Evolutionary conservation across 2,888 invertebrate genomes (phyloP).

Genomic region (Trachelus stipa): DNA sequence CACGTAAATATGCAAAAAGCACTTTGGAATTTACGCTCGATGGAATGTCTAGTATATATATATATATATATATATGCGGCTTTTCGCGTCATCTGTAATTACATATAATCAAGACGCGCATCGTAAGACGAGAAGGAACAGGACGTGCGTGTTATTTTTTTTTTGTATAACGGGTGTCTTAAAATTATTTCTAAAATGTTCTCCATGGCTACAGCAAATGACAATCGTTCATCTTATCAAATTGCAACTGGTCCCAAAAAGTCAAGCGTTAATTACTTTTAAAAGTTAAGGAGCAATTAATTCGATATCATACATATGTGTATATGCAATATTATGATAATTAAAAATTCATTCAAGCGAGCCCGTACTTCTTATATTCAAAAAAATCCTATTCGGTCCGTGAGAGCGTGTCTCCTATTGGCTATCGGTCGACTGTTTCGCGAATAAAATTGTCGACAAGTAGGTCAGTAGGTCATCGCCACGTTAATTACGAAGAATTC

Average conservation of each 20-base stretch:
- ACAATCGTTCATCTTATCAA: not conserved
- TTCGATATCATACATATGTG: not conserved
- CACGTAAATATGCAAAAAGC: not conserved
- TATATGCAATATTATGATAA: not conserved
- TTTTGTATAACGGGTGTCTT: conserved; percentile 5
- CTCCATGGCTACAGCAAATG: not conserved
- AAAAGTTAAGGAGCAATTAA: not conserved
- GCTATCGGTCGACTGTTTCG: conserved; percentile 14
- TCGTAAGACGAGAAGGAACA: conserved; percentile 13
- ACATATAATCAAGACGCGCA: conserved; percentile 26
- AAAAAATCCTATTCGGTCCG: conserved; percentile 14
- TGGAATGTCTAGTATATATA: conserved; percentile 12
- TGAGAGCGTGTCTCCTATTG: conserved; percentile 16
- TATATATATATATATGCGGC: conserved; percentile 5
- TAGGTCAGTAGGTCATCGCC: conserved; percentile 56
- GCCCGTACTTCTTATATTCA: not conserved
- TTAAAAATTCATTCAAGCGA: not conserved
- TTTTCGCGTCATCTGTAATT: conserved; percentile 29
- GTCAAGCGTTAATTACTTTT: not conserved
- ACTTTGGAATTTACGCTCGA: conserved; percentile 25
- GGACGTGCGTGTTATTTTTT: conserved; percentile 5
- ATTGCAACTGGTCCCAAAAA: not conserved
- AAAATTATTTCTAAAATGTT: not conserved
- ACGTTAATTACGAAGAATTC: conserved; percentile 54
- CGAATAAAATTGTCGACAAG: conserved; percentile 26